Conservation (phyloP, 2,888 invertebrate species). For the Arrhopalites spinosus region DNA sequence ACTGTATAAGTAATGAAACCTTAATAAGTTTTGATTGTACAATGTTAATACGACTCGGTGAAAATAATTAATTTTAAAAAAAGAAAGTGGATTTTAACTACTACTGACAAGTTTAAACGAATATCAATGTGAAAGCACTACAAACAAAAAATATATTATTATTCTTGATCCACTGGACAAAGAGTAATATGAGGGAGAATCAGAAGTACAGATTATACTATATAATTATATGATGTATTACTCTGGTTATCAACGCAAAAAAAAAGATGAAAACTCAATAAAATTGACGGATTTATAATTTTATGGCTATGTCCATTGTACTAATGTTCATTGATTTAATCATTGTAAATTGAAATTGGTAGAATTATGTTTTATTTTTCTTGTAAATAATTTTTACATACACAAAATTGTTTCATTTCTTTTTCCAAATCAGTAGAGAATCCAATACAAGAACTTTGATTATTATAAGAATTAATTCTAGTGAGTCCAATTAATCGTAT, state of each 20-base stretch:
- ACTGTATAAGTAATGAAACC: too few species aligned
- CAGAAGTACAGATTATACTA: too few species aligned
- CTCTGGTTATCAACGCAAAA: background rate
- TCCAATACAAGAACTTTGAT: conserved; percentile 30
- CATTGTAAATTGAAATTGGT: background rate
- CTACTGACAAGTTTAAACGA: too few species aligned
- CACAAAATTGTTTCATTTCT: conserved; percentile 34
- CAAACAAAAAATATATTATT: too few species aligned
- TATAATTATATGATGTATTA: background rate
- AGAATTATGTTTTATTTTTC: background rate
- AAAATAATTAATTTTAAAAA: too few species aligned
- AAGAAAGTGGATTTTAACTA: too few species aligned
- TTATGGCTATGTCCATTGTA: background rate
- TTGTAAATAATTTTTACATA: conserved; percentile 10
- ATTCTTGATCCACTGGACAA: too few species aligned
- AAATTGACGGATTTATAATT: conserved; percentile 4
- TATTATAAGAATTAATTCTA: conserved; percentile 25
- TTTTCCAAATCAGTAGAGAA: conserved; percentile 29
- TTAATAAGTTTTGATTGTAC: too few species aligned
- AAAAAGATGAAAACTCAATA: background rate
- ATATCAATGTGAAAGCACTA: too few species aligned
- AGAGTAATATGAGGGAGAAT: too few species aligned
- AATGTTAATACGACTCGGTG: too few species aligned
- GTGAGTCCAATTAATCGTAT: too few species aligned
- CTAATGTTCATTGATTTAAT: background rate